A percentile compares a stretch with the other conserved stretches of the same genome.
Evolutionary conservation across 2,113 vertebrate genomes (phyloP).

Genomic region (Daphoenositta chrysoptera): DNA sequence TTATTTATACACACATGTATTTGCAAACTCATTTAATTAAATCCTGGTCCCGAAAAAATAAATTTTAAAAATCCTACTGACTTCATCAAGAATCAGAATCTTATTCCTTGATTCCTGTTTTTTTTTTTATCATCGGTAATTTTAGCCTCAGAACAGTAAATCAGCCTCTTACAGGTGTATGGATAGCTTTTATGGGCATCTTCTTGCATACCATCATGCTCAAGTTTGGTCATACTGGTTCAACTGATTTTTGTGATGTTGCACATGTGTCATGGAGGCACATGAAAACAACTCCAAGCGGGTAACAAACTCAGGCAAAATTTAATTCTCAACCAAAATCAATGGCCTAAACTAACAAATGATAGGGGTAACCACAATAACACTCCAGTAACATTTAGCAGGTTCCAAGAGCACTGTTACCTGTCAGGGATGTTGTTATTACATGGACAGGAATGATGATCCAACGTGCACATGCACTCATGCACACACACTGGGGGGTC

Average conservation of each 20-base stretch:
- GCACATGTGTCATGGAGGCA: background rate
- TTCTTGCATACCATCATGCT: background rate
- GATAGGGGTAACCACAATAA: fast-evolving
- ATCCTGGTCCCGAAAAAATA: background rate
- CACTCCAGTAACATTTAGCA: too few relatives aligned
- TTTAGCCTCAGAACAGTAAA: background rate
- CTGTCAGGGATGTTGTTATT: background rate
- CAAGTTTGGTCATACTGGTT: background rate
- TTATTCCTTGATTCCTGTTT: background rate
- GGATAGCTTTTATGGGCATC: background rate
- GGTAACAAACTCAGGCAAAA: background rate
- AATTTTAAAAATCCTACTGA: background rate
- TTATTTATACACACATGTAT: background rate
- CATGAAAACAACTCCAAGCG: background rate
- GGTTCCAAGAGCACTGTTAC: background rate
- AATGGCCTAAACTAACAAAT: background rate
- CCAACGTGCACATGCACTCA: too few relatives aligned
- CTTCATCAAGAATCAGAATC: background rate
- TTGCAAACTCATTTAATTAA: background rate
- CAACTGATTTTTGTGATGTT: background rate
- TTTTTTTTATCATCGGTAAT: background rate
- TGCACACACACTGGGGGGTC: too few relatives aligned
- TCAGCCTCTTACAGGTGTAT: background rate
- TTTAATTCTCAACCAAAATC: background rate
- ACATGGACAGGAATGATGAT: background rate